These are phyloP conservation scores for Zele albiditarsus DNA, from an alignment of 2,888 invertebrate species.

Conservation along the genomic window DNA sequence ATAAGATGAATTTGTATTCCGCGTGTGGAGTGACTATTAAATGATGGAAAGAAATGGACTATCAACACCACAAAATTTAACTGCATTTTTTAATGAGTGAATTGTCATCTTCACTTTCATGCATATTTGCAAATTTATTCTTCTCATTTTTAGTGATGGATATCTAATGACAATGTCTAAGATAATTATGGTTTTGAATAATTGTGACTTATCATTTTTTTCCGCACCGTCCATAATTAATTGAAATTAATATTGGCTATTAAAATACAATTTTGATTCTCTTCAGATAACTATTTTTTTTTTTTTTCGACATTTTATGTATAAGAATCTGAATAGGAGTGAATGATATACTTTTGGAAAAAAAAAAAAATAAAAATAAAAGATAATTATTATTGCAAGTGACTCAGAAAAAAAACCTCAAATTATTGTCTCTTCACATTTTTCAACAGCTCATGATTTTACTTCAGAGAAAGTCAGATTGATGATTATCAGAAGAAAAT, in stretches of 20 bases:
- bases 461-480: too few species aligned
- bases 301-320: slow-evolving; percentile 47
- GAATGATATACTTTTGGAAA: slow-evolving; percentile 55
- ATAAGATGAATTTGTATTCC: background rate
- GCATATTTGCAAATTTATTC: background rate
- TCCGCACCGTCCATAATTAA: slow-evolving; percentile 13
- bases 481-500: too few species aligned
- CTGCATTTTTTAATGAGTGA: background rate
- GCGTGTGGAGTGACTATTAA: background rate
- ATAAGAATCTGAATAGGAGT: slow-evolving; percentile 52
- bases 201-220: background rate
- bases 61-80: background rate
- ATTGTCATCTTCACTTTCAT: slow-evolving; percentile 19
- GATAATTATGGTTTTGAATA: background rate
- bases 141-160: background rate
- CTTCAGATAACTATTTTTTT: slow-evolving; percentile 33
- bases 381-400: background rate
- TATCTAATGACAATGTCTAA: background rate
- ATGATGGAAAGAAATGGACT: background rate
- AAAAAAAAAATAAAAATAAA: background rate
- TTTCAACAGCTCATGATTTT: background rate
- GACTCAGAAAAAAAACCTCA: slow-evolving; percentile 11
- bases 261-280: slow-evolving; percentile 2
- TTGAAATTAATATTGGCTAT: slow-evolving; percentile 21
- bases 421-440: slow-evolving; percentile 12